Conservation (phyloP, 2,888 invertebrate genomes). For the Sarcophaga rosellei region DNA sequence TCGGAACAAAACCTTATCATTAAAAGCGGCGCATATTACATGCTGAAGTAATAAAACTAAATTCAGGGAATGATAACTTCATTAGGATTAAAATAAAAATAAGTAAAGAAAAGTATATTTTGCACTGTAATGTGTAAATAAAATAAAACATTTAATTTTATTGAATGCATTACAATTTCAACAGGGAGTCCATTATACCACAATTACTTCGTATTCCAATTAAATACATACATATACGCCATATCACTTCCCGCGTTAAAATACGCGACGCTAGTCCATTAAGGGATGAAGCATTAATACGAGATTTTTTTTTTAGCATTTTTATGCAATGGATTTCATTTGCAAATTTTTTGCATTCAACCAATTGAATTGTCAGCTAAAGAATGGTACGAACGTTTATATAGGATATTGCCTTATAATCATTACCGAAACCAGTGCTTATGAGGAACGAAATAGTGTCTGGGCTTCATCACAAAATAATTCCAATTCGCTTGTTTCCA, state of each 20-base stretch:
- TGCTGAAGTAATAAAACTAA: too few species aligned
- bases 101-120: conserved; percentile 41
- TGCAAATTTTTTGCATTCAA: conserved; percentile 4
- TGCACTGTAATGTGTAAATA: conserved; percentile 68
- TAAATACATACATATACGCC: too few species aligned
- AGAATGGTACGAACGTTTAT: conserved; percentile 19
- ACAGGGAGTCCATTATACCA: conserved; percentile 56
- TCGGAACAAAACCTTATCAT: too few species aligned
- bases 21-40: too few species aligned
- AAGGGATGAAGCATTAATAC: conserved; percentile 47
- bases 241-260: neutral
- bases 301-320: conserved; percentile 30
- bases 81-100: too few species aligned
- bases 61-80: too few species aligned
- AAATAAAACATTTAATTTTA: conserved; percentile 78
- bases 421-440: conserved; percentile 31
- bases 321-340: conserved; percentile 22
- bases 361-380: conserved; percentile 57
- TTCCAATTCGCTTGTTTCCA: neutral
- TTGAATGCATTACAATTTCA: conserved; percentile 73
- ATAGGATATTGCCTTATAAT: conserved; percentile 26
- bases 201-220: too few species aligned
- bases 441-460: conserved; percentile 21
- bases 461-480: conserved; percentile 2
- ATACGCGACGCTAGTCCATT: conserved; percentile 29